A percentile compares a stretch with the other conserved stretches of the same genome.
phyloP scores from a whole-genome alignment of 2,113 vertebrate species.

The Macrotis lagotis region DNA sequence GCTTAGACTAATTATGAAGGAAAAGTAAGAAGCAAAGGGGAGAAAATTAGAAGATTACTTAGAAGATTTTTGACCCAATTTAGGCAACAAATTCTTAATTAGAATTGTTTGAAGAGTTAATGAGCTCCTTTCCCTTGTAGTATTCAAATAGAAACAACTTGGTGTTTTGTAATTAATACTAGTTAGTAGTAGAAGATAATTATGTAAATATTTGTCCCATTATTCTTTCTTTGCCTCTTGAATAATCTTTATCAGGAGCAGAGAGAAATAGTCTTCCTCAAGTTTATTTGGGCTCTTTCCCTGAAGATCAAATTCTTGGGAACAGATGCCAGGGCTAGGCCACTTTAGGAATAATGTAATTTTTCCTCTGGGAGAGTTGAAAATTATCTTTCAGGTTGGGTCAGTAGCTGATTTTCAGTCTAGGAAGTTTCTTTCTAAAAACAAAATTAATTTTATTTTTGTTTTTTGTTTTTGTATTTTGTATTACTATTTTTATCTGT shows the following conservation, averaged over 20 bases:
- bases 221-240: background rate
- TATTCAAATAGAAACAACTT: background rate
- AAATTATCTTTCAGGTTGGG: background rate
- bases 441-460: background rate
- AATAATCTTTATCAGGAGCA: background rate
- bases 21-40: background rate
- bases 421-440: background rate
- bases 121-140: background rate
- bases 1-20: background rate
- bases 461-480: background rate
- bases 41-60: background rate
- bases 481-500: too few relatives aligned
- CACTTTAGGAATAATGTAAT: background rate
- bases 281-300: background rate
- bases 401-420: background rate
- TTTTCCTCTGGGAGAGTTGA: background rate
- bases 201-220: background rate
- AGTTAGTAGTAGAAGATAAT: background rate
- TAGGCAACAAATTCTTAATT: background rate
- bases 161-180: too few relatives aligned
- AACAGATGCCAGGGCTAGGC: background rate
- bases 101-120: background rate
- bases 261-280: background rate
- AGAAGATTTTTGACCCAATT: background rate
- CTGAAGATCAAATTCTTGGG: background rate